A percentile compares a stretch with the other conserved stretches of the same genome.
phyloP scores from a whole-genome alignment of 2,113 vertebrate species.

The Paedocypris sp. region DNA sequence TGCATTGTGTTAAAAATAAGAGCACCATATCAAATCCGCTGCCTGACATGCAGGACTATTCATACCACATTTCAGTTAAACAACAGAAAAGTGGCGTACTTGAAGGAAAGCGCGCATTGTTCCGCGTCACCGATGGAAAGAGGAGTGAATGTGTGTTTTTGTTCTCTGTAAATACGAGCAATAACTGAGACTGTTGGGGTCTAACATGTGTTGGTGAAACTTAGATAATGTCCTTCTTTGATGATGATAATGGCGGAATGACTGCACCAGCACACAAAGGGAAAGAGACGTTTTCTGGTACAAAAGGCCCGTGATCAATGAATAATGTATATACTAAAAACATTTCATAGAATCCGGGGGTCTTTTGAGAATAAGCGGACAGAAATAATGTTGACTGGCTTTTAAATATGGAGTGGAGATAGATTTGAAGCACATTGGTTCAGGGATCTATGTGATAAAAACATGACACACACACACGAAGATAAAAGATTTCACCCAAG shows the following conservation, averaged over 20 bases:
- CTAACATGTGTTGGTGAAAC: background rate
- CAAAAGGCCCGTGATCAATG: too few relatives aligned
- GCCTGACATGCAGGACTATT: background rate
- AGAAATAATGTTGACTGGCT: too few relatives aligned
- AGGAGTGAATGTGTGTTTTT: background rate
- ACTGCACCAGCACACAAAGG: too few relatives aligned
- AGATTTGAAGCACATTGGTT: too few relatives aligned
- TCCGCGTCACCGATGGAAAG: background rate
- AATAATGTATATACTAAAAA: too few relatives aligned
- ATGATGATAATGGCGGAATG: background rate
- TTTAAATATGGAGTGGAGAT: too few relatives aligned
- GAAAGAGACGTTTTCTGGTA: too few relatives aligned
- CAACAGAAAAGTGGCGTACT: background rate
- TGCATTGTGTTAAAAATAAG: background rate
- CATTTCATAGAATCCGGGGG: too few relatives aligned
- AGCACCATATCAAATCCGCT: background rate
- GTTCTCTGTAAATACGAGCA: background rate
- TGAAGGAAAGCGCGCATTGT: background rate
- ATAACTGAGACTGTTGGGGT: background rate
- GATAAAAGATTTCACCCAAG: background rate
- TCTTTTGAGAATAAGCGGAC: too few relatives aligned
- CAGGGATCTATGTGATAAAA: too few relatives aligned
- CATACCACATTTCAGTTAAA: background rate
- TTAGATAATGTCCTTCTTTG: conserved; percentile 6
- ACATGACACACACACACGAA: background rate